Conservation (phyloP, 2,113 vertebrate species). For the Podarcis cretensis region DNA sequence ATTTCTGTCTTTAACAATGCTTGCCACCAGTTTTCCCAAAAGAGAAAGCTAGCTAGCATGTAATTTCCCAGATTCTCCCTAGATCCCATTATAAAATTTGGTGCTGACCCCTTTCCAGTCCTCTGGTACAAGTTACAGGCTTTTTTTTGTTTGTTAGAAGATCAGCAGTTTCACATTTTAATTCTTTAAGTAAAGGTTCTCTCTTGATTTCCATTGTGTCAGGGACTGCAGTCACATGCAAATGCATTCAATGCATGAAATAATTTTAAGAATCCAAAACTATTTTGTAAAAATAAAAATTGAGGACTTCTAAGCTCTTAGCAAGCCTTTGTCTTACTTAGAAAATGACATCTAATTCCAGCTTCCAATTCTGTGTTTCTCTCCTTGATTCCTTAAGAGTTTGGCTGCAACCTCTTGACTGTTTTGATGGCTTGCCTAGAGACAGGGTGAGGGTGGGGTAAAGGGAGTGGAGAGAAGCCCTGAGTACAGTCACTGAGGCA, state of each 20-base stretch:
- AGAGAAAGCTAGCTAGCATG: too few species aligned
- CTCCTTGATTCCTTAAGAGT: not conserved
- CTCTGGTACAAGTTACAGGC: too few species aligned
- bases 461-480: too few species aligned
- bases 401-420: conserved; percentile 17
- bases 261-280: not conserved
- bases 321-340: conserved; percentile 5
- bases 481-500: not conserved
- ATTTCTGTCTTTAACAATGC: too few species aligned
- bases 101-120: too few species aligned
- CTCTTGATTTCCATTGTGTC: not conserved
- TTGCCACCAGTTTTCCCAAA: too few species aligned
- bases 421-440: conserved; percentile 5
- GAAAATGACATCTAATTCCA: conserved; percentile 4
- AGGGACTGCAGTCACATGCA: not conserved
- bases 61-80: too few species aligned
- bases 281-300: not conserved
- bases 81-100: too few species aligned
- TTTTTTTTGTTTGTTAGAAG: too few species aligned
- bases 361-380: not conserved
- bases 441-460: too few species aligned
- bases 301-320: not conserved
- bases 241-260: not conserved
- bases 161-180: too few species aligned
- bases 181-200: too few species aligned